Evolutionary conservation across 2,888 invertebrate species (phyloP), one percentile per base, ranked within the genome.

Genomic region (Athalia cordata): DNA sequence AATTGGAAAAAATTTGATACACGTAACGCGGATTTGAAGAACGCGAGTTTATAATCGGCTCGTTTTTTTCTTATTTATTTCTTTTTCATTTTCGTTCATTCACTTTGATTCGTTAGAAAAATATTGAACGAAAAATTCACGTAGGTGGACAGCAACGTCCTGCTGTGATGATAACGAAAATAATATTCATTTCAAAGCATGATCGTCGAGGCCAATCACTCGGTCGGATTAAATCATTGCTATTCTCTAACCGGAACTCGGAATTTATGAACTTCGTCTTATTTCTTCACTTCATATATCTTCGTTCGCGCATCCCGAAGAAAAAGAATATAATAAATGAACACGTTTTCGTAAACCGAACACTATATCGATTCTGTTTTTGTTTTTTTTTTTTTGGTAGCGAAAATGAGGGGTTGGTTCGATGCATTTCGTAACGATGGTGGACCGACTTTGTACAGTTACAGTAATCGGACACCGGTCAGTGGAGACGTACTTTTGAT

Each of bases 391-490:
- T 57, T 74, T 81, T 11, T 76, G 84, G 84, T 80, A 78, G 78
- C 55, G 91, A 93, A 92, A 91, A 97, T 96, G 96, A 96, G 94
- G 94, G 97, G 97, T 92, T 98, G 97, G 98, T 98, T 98, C 92
- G 98, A 98, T 91, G 97, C 98, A 83, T 99, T 98, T 93, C 96
- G 99, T 90, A 95, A 95, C 92, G 96, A 98, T 93, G 98, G 98
- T 90, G 98, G 97, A 85, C 99, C 99, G 84, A 98, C 98, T 86
- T 94, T 98, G 83, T 99, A 99, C 92, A 96, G 95, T 88, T 97
- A 97, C 92, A 95, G 96, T 91, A 98, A 98, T 92, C 94, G 98
- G 86, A 99, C 98, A 59, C 96, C 99, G 52, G 99, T 98, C 86
- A 97, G 97, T 67, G 97, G 97, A 15, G 99, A 99, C 91, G 95